Evolutionary conservation across 2,113 vertebrate species (phyloP).

Genomic region (Rhipidura dahli): DNA sequence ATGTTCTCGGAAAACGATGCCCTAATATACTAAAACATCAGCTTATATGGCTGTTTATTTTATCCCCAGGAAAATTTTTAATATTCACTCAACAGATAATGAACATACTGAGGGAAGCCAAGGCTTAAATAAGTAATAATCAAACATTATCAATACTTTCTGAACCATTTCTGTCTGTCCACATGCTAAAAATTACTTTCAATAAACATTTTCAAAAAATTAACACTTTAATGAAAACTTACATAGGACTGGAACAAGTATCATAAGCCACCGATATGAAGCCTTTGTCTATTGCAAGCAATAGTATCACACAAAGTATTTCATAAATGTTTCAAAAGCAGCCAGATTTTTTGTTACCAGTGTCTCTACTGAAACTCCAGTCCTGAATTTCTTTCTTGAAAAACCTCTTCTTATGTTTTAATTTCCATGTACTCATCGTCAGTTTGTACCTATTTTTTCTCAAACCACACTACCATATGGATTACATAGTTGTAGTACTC

Average conservation of each 20-base stretch:
- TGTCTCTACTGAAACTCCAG: neutral
- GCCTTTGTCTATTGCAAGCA: neutral
- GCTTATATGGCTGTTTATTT: neutral
- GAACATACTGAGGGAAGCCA: neutral
- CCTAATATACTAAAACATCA: neutral
- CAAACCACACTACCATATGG: neutral
- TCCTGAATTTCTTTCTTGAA: neutral
- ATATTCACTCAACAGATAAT: neutral
- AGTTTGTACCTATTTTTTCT: neutral
- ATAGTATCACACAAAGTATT: neutral
- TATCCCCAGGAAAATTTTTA: neutral
- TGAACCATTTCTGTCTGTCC: neutral
- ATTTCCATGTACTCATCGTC: neutral
- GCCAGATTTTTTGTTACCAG: neutral
- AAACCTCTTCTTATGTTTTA: neutral
- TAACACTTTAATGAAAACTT: neutral
- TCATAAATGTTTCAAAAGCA: neutral
- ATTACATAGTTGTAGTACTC: neutral
- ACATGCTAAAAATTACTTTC: neutral
- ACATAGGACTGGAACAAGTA: neutral
- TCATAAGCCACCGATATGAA: accelerated
- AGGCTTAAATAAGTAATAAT: neutral
- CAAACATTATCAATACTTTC: neutral
- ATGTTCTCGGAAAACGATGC: accelerated
- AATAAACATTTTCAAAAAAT: neutral